Evolutionary conservation across 1,140 invertebrate species (phyloP).

Genomic region (Spodoptera litura): DNA sequence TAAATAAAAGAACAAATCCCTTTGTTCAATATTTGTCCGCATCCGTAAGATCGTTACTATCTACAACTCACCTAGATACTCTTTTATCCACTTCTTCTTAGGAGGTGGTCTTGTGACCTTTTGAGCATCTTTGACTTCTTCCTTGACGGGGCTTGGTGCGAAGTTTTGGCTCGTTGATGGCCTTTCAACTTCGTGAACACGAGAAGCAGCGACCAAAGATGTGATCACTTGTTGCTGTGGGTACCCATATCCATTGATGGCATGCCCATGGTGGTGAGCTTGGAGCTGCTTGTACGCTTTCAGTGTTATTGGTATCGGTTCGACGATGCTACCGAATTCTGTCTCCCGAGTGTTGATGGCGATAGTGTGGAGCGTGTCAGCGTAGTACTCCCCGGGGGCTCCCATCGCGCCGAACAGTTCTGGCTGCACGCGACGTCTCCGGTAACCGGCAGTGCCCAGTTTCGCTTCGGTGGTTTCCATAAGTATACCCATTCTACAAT

Average conservation of each 20-base stretch:
- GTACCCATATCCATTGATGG: slow-evolving; percentile 65
- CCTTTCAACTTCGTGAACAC: slow-evolving; percentile 54
- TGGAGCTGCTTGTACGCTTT: slow-evolving; percentile 73
- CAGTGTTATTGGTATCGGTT: slow-evolving; percentile 76
- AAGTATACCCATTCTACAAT: slow-evolving; percentile 81
- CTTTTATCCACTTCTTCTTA: slow-evolving; percentile 91
- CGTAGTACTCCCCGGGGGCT: slow-evolving; percentile 71
- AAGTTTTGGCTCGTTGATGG: slow-evolving; percentile 56
- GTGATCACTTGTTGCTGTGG: slow-evolving; percentile 62
- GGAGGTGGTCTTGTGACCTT: slow-evolving; percentile 86
- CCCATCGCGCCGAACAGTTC: slow-evolving; percentile 72
- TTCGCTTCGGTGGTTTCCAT: slow-evolving; percentile 80
- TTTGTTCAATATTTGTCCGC: neutral
- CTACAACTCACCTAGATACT: slow-evolving; percentile 87
- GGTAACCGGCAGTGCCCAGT: slow-evolving; percentile 71
- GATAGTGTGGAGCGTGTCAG: slow-evolving; percentile 75
- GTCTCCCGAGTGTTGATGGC: slow-evolving; percentile 79
- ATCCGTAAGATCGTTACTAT: neutral
- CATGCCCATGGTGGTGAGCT: slow-evolving; percentile 48
- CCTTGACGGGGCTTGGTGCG: slow-evolving; percentile 59
- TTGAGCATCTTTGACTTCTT: slow-evolving; percentile 61
- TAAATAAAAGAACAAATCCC: too few relatives aligned
- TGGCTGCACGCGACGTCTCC: slow-evolving; percentile 60
- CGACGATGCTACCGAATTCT: slow-evolving; percentile 79
- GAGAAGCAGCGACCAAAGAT: slow-evolving; percentile 60